phyloP scores from a whole-genome alignment of 2,797 vertebrate species.

The Chelon auratus region DNA sequence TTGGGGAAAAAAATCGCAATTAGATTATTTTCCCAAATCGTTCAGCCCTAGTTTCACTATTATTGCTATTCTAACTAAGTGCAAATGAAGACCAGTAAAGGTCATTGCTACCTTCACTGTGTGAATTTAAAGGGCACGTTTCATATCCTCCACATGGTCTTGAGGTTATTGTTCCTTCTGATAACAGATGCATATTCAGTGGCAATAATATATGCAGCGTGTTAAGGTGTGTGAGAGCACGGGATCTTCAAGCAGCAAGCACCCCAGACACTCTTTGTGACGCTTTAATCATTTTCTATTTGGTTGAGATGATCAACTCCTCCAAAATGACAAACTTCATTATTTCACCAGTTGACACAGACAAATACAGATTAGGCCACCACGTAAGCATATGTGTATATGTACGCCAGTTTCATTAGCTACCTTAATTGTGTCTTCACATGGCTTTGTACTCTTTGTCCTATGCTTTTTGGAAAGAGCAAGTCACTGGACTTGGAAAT shows the following conservation, averaged over 20 bases:
- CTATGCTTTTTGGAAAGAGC: no score
- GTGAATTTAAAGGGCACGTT: constrained; percentile 19
- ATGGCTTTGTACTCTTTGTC: no score
- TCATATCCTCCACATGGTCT: constrained; percentile 36
- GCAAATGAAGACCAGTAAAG: constrained; percentile 50
- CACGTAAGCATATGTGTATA: no score
- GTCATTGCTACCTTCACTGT: constrained; percentile 25
- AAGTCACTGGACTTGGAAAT: no score
- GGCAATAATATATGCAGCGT: background rate
- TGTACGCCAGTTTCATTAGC: no score
- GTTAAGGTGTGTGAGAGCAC: background rate
- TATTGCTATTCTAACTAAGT: constrained; percentile 17
- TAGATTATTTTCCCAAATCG: no score
- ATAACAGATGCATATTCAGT: constrained; percentile 28
- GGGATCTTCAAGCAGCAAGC: background rate
- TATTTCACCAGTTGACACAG: no score
- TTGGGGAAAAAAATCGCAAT: no score
- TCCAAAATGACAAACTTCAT: background rate
- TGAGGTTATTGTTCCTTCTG: constrained; percentile 22
- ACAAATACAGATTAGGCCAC: no score
- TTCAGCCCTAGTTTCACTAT: constrained; percentile 2
- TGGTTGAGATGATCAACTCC: background rate
- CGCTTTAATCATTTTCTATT: background rate
- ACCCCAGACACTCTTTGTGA: background rate
- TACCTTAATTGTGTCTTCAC: no score